Evolutionary conservation across 2,888 invertebrate genomes (phyloP), one percentile per base, ranked within the genome.

Genomic region (Tipula confusa): DNA sequence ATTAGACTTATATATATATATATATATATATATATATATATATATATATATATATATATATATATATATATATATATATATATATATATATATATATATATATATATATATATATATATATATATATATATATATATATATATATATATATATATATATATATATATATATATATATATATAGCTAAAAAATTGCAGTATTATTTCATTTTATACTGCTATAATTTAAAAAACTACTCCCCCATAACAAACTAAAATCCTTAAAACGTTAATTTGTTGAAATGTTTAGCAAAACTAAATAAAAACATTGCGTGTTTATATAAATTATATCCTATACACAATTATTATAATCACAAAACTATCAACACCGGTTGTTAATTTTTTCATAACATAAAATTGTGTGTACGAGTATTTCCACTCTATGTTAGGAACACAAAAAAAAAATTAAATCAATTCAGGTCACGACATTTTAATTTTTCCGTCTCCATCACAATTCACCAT

Each of bases 221-320:
- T 24, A 64, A 24, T 64, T 64, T 24, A 64, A 24, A 64, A 64
- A 64, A 24, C 64, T 24, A 24, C 24, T 64, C 64, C 24, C 48
- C 48, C 48, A 15, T 4, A 18, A 48, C 15, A 48, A 48, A 48
- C 48, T 48, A 48, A 48, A 48, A 6, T 64, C 64, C 64, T 24
- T 64, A 64, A 64, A 64, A 64, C 64, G 64, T 64, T 64, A 64
- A 64, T 64, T 64, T 64, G 64, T 64, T 64, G 64, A 64, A 64
- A 64, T 64, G 9, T 64, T 64, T 64, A 24, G n/a, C 43, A 43
- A 43, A 43, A 43, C 5, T 5, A 43, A 43, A 43, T 3, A 43
- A 43, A 6, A 24, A 24, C 24, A 24, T 64, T 64, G 64, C 64
- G 64, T 64, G 64, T 24, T 9, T 64, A 64, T 24, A 13, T 64